Evolutionary conservation across 2,113 vertebrate genomes (phyloP).

Genomic region (Ellobius talpinus): DNA sequence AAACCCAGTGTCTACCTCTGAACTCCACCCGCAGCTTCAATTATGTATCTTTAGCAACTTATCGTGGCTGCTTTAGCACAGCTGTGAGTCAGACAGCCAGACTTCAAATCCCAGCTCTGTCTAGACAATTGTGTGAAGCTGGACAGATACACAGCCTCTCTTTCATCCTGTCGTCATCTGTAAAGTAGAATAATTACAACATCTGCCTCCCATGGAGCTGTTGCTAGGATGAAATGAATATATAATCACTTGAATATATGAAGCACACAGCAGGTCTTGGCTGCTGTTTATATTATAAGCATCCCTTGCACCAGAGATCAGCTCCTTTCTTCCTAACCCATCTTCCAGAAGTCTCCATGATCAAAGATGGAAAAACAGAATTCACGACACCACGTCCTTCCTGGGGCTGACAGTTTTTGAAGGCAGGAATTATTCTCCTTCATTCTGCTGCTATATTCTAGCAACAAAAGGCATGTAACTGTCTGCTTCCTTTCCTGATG

Average conservation of each 20-base stretch:
- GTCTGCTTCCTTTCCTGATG: neutral
- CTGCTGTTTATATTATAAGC: neutral
- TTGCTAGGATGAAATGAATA: neutral
- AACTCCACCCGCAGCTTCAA: neutral
- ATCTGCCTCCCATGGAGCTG: neutral
- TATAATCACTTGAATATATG: neutral
- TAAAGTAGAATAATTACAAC: neutral
- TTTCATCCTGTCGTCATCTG: neutral
- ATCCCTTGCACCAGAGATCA: neutral
- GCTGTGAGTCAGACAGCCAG: neutral
- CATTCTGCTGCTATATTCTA: neutral
- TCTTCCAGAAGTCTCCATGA: neutral
- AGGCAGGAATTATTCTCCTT: neutral
- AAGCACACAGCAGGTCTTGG: neutral
- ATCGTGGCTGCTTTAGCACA: neutral
- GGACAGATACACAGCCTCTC: neutral
- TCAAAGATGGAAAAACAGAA: neutral
- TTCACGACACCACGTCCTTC: neutral
- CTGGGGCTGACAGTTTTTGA: neutral
- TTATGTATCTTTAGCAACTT: neutral
- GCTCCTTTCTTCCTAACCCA: neutral
- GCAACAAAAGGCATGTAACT: neutral
- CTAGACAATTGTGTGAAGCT: neutral
- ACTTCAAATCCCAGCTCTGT: slow-evolving; percentile 12
- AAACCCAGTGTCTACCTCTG: neutral